Base-by-base conservation (phyloP, 2,113 vertebrate species). In the Noctilio leporinus region DNA sequence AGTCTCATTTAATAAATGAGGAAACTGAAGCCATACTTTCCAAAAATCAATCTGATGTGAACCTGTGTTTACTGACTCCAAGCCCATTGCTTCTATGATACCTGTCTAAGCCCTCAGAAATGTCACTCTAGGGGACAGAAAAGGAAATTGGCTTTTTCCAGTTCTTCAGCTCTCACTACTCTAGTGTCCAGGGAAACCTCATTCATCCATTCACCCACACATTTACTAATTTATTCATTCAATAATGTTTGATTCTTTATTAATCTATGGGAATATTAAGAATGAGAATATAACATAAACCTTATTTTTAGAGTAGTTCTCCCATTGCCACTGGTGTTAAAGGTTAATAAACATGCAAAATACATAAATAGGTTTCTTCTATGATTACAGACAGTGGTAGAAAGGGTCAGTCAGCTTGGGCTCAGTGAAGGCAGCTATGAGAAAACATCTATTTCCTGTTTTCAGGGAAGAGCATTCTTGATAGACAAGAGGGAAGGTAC, bases 1-100 rank as follows among this genome's bases (percentile, higher is more conserved):
- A 90, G 59, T 94, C n/a, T 75, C 38, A 92, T 55, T 95, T 85
- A 88, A 53, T n/a, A 64, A 17, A 15, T 64, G 35, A 95, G 38
- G 16, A 88, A 89, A 69, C 5, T 26, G 28, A 91, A 89, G 45
- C 4, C 20, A 43, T 51, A 53, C 26, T 64, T 86, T 89, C 24
- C 28, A 22, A 45, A 83, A 38, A 3, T 82, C 7, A 81, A 8
- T 89, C 17, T 47, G 51, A n/a, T 1, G 3, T 38, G 33, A 83
- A 70, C 26, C 11, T 33, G 35, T 19, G 26, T 7, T 22, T 5
- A 20, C 7, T 26, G 43, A 90, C 72, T 53, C 40, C 24, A 95
- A 86, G 38, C 30, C 15, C 11, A 67, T 6, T 53, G 45, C 12
- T 67, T 77, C 35, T 24, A 12, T 38, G 35, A n/a, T 16, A 40